phyloP scores from a whole-genome alignment of 2,888 invertebrate species.

The Parnassius orleans region DNA sequence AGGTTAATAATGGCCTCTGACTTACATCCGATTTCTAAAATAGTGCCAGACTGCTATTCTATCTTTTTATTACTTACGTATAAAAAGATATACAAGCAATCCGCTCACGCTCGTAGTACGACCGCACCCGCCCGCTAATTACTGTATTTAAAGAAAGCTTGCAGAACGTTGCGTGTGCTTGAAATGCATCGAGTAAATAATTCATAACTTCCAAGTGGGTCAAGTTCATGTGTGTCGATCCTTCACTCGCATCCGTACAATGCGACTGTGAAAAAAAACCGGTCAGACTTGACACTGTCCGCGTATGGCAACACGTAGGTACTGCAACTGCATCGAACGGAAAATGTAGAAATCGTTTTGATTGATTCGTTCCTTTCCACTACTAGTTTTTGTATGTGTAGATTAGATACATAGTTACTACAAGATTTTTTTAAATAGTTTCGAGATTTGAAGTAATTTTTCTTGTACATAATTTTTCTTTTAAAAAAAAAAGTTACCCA shows the following conservation, averaged over 20 bases:
- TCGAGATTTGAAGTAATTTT: no score
- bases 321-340: constrained; percentile 3
- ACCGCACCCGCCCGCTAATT: constrained; percentile 31
- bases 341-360: constrained; percentile 10
- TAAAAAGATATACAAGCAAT: neutral
- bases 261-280: constrained; percentile 19
- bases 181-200: constrained; percentile 51
- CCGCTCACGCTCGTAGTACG: constrained; percentile 25
- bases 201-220: constrained; percentile 59
- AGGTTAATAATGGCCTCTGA: no score
- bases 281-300: constrained; percentile 21
- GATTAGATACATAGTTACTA: no score
- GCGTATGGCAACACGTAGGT: neutral
- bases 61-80: neutral
- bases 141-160: constrained; percentile 37
- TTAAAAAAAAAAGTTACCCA: no score
- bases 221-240: constrained; percentile 58
- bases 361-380: constrained; percentile 13
- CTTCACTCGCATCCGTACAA: constrained; percentile 21
- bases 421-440: no score
- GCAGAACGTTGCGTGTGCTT: constrained; percentile 37
- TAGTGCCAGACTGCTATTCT: no score
- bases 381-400: constrained; percentile 2
- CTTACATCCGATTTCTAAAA: no score
- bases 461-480: no score